A percentile compares a stretch with the other conserved stretches of the same genome.
Conservation (phyloP, 2,888 invertebrate species). For the Andrena praecox region DNA sequence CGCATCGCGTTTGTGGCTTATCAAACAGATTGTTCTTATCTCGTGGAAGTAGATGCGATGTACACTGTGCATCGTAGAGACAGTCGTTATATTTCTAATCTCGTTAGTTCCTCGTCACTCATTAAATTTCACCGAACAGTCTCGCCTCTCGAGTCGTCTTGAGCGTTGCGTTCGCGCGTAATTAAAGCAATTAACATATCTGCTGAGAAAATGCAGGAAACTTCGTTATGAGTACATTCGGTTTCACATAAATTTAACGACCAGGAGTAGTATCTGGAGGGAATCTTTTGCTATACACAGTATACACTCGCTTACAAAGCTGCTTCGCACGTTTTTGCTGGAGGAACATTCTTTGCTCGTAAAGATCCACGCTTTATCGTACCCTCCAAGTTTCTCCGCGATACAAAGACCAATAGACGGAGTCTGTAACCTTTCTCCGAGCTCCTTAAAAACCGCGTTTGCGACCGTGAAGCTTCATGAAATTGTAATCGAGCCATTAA, state of each 20-base stretch:
- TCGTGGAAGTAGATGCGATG: slow-evolving; percentile 23
- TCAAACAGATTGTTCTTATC: slow-evolving; percentile 26
- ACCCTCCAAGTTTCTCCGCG: background rate
- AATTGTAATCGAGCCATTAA: slow-evolving; percentile 42
- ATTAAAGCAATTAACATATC: slow-evolving; percentile 24
- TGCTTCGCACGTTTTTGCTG: background rate
- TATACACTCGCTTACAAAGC: background rate
- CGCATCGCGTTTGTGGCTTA: slow-evolving; percentile 21
- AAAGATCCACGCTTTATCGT: background rate
- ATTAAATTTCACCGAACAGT: slow-evolving; percentile 22
- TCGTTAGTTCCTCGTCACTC: slow-evolving; percentile 11
- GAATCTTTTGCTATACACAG: background rate
- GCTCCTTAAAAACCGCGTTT: background rate
- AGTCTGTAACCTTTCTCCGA: background rate
- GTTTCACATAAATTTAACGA: background rate
- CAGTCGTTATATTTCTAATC: background rate
- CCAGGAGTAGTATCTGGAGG: background rate
- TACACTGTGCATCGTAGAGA: background rate
- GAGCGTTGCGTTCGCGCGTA: background rate
- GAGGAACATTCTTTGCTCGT: background rate
- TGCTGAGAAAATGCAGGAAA: background rate
- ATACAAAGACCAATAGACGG: background rate
- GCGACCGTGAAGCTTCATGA: slow-evolving; percentile 22
- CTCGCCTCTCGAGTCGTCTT: background rate
- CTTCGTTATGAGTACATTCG: background rate